These are phyloP conservation scores for Charanyca ferruginea DNA, from an alignment of 2,888 invertebrate genomes.

Conservation along the genomic window DNA sequence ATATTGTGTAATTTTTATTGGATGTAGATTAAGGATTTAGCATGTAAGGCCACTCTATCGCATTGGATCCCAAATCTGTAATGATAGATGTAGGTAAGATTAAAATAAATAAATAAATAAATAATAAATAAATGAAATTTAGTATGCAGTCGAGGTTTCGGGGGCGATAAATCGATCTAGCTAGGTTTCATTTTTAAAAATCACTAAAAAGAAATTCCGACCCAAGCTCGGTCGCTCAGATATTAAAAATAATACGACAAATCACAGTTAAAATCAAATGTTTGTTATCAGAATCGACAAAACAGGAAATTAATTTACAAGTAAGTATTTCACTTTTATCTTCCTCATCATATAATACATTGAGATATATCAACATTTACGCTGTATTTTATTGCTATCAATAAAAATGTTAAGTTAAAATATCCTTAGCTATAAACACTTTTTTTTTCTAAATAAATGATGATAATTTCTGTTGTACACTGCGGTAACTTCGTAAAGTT, in stretches of 20 bases:
- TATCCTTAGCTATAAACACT: constrained; percentile 55
- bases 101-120: no score
- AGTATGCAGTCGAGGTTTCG: no score
- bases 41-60: no score
- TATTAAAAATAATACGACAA: not conserved
- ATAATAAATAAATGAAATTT: no score
- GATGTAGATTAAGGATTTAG: no score
- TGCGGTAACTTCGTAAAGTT: constrained; percentile 34
- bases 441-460: constrained; percentile 52
- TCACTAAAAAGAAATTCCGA: no score
- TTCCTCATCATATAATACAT: constrained; percentile 4
- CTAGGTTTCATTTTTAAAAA: no score
- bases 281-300: not conserved
- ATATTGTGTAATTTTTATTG: no score
- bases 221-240: no score
- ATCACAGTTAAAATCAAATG: constrained; percentile 7
- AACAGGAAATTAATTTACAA: constrained; percentile 23
- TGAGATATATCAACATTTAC: constrained; percentile 21
- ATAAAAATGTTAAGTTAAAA: constrained; percentile 49
- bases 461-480: constrained; percentile 48
- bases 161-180: no score
- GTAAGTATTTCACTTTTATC: constrained; percentile 20
- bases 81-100: no score
- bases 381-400: constrained; percentile 47
- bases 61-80: no score